phyloP scores from a whole-genome alignment of 2,888 invertebrate genomes.

The Saturnia pavonia region DNA sequence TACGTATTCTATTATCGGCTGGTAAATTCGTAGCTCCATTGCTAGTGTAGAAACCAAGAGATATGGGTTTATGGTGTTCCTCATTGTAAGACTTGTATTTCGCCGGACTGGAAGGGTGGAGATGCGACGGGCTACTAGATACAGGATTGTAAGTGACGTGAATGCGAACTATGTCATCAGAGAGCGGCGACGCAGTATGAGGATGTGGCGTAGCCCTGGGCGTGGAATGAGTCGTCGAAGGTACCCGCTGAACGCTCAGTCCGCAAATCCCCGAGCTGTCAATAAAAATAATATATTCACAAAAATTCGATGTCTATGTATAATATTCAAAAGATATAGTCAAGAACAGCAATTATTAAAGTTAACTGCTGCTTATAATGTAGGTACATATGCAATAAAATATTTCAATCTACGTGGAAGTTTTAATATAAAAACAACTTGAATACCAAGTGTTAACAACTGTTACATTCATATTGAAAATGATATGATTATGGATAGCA shows the following conservation, averaged over 20 bases:
- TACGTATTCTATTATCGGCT: constrained; percentile 87
- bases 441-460: background rate
- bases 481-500: background rate
- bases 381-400: background rate
- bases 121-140: constrained; percentile 77
- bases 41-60: constrained; percentile 75
- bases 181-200: constrained; percentile 83
- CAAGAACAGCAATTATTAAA: background rate
- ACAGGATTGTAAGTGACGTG: constrained; percentile 87
- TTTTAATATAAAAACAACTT: background rate
- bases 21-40: constrained; percentile 79
- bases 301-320: background rate
- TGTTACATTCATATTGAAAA: background rate
- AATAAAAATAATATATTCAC: constrained; percentile 29
- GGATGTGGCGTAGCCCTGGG: constrained; percentile 85
- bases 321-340: background rate
- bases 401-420: background rate
- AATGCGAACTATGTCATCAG: constrained; percentile 87
- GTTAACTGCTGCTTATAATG: background rate
- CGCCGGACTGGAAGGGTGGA: constrained; percentile 74
- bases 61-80: constrained; percentile 67
- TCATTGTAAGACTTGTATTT: constrained; percentile 63
- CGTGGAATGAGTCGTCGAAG: constrained; percentile 82
- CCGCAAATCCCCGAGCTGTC: constrained; percentile 77
- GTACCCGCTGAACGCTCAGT: constrained; percentile 76